Base-by-base conservation (phyloP, 2,888 invertebrate genomes). In the Argyresthia albistria region DNA sequence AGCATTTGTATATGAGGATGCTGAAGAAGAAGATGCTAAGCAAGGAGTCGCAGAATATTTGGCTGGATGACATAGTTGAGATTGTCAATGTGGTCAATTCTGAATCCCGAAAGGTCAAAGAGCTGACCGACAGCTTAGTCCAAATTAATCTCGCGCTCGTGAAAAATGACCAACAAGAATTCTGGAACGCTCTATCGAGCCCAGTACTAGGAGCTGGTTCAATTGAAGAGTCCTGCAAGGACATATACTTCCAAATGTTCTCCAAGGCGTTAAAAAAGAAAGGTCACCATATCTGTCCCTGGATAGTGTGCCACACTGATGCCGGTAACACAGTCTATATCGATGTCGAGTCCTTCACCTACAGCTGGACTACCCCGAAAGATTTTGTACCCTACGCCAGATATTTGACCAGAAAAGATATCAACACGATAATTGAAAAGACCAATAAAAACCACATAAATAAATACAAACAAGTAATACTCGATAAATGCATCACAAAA, bases 21-120 rank as follows among this genome's bases (percentile, higher is more conserved):
- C 73, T 91, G 43, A 88, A 88, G 61, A 87, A 81, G 58, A 76
- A 78, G 49, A 69, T 89, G 25, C 62, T 77, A n/a, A 79, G 78
- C 16, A 89, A 89, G 56, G 89, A 90, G 59, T 88, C 88, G 14
- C 84, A 88, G 56, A 90, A 89, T 56, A 73, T 91, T 7, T 91
- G 90, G 90, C 72, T 89, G 50, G 90, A 91, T 56, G 91, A 91
- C 62, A 84, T 90, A 53, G 73, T 88, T 53, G 73, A 79, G 39
- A 73, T 86, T 52, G 70, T 89, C 35, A 70, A 80, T 54, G 80
- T 84, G 57, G 89, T 89, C 6, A 75, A 81, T 53, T 60, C 66
- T 10, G 90, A 91, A 69, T 84, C 88, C 9, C 59, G 73, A 46
- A 80, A 80, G 64, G 89, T 88, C 1, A 88, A 89, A 60, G 74